phyloP scores from a whole-genome alignment of 1,140 invertebrate genomes.

The Bilobella aurantiaca region DNA sequence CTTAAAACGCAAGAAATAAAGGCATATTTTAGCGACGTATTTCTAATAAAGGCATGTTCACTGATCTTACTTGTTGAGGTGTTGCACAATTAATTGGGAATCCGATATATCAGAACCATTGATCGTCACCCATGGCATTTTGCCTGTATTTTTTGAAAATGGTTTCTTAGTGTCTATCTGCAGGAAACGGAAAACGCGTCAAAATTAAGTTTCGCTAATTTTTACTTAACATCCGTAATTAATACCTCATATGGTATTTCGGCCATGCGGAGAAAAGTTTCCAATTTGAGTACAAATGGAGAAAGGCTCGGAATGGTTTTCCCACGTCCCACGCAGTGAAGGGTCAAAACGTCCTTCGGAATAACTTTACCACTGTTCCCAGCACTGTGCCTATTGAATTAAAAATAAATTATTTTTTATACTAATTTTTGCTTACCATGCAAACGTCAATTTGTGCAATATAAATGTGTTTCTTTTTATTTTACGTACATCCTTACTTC shows the following conservation, averaged over 20 bases:
- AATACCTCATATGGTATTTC: conserved; percentile 7
- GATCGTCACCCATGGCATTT: conserved; percentile 41
- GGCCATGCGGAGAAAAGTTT: conserved; percentile 23
- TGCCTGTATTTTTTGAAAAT: conserved; percentile 35
- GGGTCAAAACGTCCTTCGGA: conserved; percentile 19
- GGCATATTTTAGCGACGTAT: no score
- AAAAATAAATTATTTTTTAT: background rate
- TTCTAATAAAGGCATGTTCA: no score
- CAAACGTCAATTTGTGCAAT: no score
- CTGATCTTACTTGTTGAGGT: background rate
- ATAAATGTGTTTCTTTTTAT: no score
- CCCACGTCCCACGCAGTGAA: conserved; percentile 14
- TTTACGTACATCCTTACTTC: no score
- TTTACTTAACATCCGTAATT: background rate
- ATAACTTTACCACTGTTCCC: conserved; percentile 13
- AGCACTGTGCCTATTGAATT: background rate
- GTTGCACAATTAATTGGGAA: conserved; percentile 4
- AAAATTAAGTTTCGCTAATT: background rate
- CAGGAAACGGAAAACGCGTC: background rate
- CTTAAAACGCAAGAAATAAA: no score
- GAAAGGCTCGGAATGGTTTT: conserved; percentile 35
- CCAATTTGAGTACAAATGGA: conserved; percentile 37
- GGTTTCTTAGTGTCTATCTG: conserved; percentile 32
- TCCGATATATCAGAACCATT: background rate
- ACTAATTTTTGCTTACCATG: no score